These are phyloP conservation scores for Camponotus pennsylvanicus DNA, from an alignment of 1,140 invertebrate genomes.

Conservation along the genomic window DNA sequence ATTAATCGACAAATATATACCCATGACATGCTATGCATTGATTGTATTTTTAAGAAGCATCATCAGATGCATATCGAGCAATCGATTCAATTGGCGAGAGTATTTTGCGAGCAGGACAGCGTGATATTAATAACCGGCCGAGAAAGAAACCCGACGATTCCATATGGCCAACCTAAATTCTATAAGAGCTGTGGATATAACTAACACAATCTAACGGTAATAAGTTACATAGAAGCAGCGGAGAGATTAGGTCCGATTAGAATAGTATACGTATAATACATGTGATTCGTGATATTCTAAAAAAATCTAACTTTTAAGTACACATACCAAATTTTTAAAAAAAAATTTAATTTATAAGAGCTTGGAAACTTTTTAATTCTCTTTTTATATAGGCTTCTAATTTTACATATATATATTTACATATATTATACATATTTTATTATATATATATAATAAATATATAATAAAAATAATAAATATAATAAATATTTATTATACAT, in stretches of 20 bases:
- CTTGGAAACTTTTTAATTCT: not conserved
- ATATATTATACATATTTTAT: too few species aligned
- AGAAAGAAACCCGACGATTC: slow-evolving; percentile 73
- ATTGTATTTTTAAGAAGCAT: slow-evolving; percentile 27
- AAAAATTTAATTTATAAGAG: not conserved
- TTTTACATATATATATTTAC: not conserved
- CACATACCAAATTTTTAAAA: not conserved
- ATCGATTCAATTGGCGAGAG: slow-evolving; percentile 52
- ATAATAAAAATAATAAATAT: too few species aligned
- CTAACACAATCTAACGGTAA: slow-evolving; percentile 60
- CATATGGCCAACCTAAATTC: slow-evolving; percentile 80
- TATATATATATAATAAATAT: too few species aligned
- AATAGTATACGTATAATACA: not conserved
- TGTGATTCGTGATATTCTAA: not conserved
- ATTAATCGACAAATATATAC: not conserved
- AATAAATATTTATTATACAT: too few species aligned
- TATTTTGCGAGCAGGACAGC: slow-evolving; percentile 4
- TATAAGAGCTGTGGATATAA: slow-evolving; percentile 64
- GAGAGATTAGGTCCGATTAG: not conserved
- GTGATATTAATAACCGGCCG: slow-evolving; percentile 71
- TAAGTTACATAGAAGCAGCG: slow-evolving; percentile 69
- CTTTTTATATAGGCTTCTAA: not conserved
- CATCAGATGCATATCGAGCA: slow-evolving; percentile 7
- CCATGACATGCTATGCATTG: not conserved
- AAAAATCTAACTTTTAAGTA: not conserved